phyloP scores from a whole-genome alignment of 2,797 vertebrate genomes.

The Tadarida brasiliensis region DNA sequence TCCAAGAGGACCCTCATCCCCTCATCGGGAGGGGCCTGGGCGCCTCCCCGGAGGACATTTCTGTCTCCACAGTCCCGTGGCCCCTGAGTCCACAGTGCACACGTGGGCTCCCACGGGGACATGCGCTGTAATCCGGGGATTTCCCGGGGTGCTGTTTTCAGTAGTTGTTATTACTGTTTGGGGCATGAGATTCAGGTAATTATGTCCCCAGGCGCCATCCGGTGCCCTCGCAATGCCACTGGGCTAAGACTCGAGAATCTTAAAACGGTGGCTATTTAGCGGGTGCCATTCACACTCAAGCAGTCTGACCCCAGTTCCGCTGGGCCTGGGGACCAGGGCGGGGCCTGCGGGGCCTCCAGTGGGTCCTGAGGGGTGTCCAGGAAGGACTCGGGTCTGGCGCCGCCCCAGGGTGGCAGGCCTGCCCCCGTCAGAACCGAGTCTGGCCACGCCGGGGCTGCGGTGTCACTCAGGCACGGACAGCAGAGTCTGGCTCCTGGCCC shows the following conservation, averaged over 20 bases:
- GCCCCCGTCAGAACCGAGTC: not conserved
- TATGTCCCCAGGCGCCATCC: slow-evolving; percentile 85
- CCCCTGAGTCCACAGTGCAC: accelerated
- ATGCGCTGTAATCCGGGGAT: not conserved
- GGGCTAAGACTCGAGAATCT: slow-evolving; percentile 68
- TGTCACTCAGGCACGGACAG: accelerated
- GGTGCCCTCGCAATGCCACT: slow-evolving; percentile 56
- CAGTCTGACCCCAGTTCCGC: slow-evolving; percentile 42
- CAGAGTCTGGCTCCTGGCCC: not conserved
- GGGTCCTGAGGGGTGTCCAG: slow-evolving; percentile 54
- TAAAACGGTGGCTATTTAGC: slow-evolving; percentile 80
- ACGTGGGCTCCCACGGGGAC: not conserved
- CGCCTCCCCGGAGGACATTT: not conserved
- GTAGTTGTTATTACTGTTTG: slow-evolving; percentile 75
- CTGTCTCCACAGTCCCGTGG: not conserved
- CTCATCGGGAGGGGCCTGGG: accelerated
- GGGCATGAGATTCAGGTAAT: slow-evolving; percentile 78
- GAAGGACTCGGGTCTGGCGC: not conserved
- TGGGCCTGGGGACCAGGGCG: slow-evolving; percentile 24
- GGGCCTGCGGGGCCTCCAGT: slow-evolving; percentile 27
- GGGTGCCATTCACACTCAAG: not conserved
- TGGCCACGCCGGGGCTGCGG: accelerated
- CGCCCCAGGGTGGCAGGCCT: not conserved
- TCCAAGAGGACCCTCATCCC: not conserved
- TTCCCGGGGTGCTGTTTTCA: slow-evolving; percentile 60